A percentile compares a stretch with the other conserved stretches of the same genome.
Evolutionary conservation across 2,797 vertebrate genomes (phyloP).

Genomic region (Rhinella marina): DNA sequence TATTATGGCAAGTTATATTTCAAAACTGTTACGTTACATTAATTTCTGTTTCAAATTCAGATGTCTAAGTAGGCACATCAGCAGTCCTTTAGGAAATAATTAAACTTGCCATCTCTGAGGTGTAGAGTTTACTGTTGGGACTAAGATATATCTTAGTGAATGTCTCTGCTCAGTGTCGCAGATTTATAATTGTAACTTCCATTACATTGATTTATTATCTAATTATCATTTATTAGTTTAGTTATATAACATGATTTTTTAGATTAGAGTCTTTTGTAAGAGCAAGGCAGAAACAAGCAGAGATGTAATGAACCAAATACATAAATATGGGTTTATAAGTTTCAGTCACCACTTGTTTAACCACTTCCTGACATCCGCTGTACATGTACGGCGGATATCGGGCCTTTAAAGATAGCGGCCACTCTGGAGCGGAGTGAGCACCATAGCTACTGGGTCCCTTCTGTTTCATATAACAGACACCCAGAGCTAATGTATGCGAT

Average conservation of each 20-base stretch:
- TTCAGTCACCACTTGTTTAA: neutral
- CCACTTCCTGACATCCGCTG: no score
- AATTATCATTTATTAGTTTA: constrained; percentile 17
- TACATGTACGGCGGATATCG: no score
- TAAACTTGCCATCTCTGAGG: constrained; percentile 30
- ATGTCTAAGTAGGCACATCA: constrained; percentile 17
- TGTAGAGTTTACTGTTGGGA: constrained; percentile 24
- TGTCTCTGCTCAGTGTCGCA: constrained; percentile 8
- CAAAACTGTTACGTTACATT: constrained; percentile 18
- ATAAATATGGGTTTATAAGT: constrained; percentile 16
- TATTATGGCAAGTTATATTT: constrained; percentile 18
- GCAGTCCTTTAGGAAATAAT: constrained; percentile 25
- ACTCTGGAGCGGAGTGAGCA: no score
- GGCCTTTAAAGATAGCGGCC: no score
- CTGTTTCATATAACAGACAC: no score
- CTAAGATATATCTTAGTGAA: constrained; percentile 13
- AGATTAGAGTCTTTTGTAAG: constrained; percentile 15
- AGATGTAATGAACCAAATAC: neutral
- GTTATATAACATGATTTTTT: constrained; percentile 27
- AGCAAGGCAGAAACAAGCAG: constrained; percentile 8
- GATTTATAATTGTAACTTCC: constrained; percentile 16
- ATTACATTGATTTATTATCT: constrained; percentile 14
- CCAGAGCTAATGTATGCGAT: no score
- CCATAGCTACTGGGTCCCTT: no score
- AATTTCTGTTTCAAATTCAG: constrained; percentile 15